phyloP scores from a whole-genome alignment of 2,888 invertebrate genomes.

The Oasisia sp. region DNA sequence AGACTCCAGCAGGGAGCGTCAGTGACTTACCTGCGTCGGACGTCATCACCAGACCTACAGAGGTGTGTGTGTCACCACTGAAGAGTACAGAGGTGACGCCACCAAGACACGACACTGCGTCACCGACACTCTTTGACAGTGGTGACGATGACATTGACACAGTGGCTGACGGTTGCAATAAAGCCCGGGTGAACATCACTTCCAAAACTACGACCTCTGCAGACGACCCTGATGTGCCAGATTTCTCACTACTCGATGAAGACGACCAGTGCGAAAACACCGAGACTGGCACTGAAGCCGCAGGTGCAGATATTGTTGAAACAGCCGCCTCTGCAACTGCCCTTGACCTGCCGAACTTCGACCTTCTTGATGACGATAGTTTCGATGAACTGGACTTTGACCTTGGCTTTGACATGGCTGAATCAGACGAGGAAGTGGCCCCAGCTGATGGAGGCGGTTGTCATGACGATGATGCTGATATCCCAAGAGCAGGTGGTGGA shows the following conservation, averaged over 20 bases:
- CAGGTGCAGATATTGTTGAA: neutral
- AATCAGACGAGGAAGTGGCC: constrained; percentile 48
- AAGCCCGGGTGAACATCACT: neutral
- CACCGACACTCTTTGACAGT: neutral
- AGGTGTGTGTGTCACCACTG: neutral
- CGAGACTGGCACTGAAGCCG: neutral
- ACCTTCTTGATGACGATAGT: neutral
- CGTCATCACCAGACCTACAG: neutral
- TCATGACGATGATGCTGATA: neutral
- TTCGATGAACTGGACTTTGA: constrained; percentile 37
- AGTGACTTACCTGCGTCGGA: neutral
- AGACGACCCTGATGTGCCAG: neutral
- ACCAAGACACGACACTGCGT: neutral
- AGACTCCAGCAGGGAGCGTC: neutral
- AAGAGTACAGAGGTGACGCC: neutral
- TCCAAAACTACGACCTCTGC: neutral
- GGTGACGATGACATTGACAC: neutral
- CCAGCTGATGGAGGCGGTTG: neutral
- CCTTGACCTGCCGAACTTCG: neutral
- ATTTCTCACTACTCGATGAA: neutral
- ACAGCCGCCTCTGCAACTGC: neutral
- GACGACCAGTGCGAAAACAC: neutral
- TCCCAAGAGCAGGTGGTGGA: neutral
- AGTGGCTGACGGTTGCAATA: neutral
- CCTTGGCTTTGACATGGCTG: constrained; percentile 52